These are phyloP conservation scores for Alloscopus bannaensis DNA, from an alignment of 2,888 invertebrate species.

Conservation along the genomic window DNA sequence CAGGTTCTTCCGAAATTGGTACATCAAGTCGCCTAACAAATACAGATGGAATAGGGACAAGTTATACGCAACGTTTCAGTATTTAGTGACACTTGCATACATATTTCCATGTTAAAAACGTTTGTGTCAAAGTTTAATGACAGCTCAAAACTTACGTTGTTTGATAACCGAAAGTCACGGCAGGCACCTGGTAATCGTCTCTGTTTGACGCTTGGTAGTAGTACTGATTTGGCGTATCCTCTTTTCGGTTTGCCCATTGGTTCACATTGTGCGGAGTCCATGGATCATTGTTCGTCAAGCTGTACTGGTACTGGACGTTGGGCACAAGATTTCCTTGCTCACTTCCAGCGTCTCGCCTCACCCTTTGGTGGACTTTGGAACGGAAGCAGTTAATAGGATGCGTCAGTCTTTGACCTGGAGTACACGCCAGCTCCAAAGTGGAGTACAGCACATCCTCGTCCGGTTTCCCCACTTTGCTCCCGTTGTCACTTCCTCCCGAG, in stretches of 20 bases:
- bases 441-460: conserved; percentile 23
- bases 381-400: conserved; percentile 69
- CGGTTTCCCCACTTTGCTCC: background rate
- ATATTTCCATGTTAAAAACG: background rate
- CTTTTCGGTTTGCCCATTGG: conserved; percentile 29
- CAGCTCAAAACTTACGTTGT: conserved; percentile 61
- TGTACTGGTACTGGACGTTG: conserved; percentile 58
- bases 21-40: conserved; percentile 18
- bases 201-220: conserved; percentile 39
- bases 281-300: conserved; percentile 43
- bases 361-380: conserved; percentile 59
- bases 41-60: too few species aligned
- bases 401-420: conserved; percentile 61
- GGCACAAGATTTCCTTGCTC: conserved; percentile 23
- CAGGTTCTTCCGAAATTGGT: conserved; percentile 34
- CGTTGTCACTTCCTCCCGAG: background rate
- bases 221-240: conserved; percentile 35
- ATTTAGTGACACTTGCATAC: background rate
- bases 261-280: conserved; percentile 45
- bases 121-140: too few species aligned
- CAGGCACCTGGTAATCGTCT: conserved; percentile 20
- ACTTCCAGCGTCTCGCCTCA: conserved; percentile 49
- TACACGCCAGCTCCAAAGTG: conserved; percentile 68
- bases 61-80: background rate
- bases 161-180: conserved; percentile 25